Conservation (phyloP, 2,888 invertebrate genomes). For the Monopis laevigella region DNA sequence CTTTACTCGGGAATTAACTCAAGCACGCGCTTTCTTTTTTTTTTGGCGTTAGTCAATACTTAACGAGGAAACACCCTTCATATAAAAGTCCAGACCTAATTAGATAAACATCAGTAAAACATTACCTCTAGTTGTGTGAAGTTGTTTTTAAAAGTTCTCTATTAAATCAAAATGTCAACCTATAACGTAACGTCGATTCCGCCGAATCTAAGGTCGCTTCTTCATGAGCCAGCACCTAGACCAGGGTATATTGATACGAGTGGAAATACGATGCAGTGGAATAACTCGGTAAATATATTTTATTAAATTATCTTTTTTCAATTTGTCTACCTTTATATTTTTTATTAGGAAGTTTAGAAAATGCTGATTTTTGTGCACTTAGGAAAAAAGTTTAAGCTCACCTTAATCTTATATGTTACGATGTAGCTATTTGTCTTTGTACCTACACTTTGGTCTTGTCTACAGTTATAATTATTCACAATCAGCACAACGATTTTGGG, state of each 20-base stretch:
- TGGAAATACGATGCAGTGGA: slow-evolving; percentile 13
- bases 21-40: slow-evolving; percentile 10
- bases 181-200: slow-evolving; percentile 3
- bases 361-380: too few relatives aligned
- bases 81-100: slow-evolving; percentile 33
- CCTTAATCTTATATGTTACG: too few relatives aligned
- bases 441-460: too few relatives aligned
- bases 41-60: slow-evolving; percentile 11
- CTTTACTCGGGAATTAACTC: background rate
- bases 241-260: slow-evolving; percentile 13
- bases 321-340: too few relatives aligned
- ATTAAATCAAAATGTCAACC: slow-evolving; percentile 7
- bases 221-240: slow-evolving; percentile 7
- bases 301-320: slow-evolving; percentile 2
- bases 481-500: too few relatives aligned
- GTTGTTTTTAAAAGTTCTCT: too few relatives aligned
- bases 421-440: too few relatives aligned
- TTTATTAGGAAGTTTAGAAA: too few relatives aligned
- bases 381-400: too few relatives aligned
- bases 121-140: slow-evolving; percentile 27
- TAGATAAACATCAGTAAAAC: slow-evolving; percentile 18
- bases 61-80: slow-evolving; percentile 20
- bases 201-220: slow-evolving; percentile 2
- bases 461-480: too few relatives aligned
- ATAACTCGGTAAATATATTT: slow-evolving; percentile 12